Conservation (phyloP, 2,888 invertebrate species). For the Dromius quadrimaculatus region DNA sequence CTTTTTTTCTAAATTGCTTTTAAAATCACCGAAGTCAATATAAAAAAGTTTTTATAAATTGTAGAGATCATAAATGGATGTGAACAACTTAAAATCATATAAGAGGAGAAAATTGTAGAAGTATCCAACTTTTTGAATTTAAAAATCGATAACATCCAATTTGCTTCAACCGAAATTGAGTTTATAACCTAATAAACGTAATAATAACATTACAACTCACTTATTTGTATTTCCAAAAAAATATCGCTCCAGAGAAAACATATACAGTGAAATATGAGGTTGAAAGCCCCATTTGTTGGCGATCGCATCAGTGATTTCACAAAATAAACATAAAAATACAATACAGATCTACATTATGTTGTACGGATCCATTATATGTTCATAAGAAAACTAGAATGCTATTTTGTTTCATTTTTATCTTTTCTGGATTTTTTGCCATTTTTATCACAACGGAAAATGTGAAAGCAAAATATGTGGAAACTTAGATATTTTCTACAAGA, state of each 20-base stretch:
- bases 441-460: background rate
- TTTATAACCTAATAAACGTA: constrained; percentile 27
- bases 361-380: constrained; percentile 18
- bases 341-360: constrained; percentile 5
- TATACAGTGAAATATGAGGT: constrained; percentile 13
- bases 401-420: background rate
- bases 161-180: background rate
- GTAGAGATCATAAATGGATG: background rate
- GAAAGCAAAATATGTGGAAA: constrained; percentile 22
- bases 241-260: background rate
- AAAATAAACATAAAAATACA: constrained; percentile 16
- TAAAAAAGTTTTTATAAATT: background rate
- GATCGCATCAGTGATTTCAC: constrained; percentile 5
- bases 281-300: constrained; percentile 2
- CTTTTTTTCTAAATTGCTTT: background rate
- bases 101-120: background rate
- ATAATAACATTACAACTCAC: constrained; percentile 13
- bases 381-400: constrained; percentile 1
- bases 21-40: background rate
- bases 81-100: background rate
- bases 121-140: no score
- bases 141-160: background rate
- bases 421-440: constrained; percentile 9
- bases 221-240: constrained; percentile 10
- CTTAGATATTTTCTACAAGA: no score